Percentiles rank a stretch among this genome's conserved stretches.
Evolutionary conservation across 2,888 invertebrate species (phyloP).

Genomic region (Plebejus argus): DNA sequence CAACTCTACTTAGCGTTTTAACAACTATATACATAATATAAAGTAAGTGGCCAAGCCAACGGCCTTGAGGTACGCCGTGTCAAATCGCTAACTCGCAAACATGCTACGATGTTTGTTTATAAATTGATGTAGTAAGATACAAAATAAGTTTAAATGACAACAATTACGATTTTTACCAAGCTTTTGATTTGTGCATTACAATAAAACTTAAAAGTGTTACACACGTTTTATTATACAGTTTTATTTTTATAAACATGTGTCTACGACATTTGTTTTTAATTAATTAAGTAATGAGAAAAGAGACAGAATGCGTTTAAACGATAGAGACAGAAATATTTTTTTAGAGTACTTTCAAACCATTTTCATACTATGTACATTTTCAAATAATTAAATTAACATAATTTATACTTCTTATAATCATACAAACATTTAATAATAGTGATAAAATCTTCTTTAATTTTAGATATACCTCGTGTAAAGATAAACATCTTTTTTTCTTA

Average conservation of each 20-base stretch:
- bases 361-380: too few relatives aligned
- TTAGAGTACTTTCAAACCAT: too few relatives aligned
- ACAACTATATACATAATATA: conserved; percentile 35
- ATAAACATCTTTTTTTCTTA: not conserved
- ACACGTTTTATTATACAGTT: too few relatives aligned
- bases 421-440: not conserved
- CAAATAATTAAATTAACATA: too few relatives aligned
- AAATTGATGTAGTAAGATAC: not conserved
- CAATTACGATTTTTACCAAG: not conserved
- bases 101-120: conserved; percentile 43
- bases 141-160: not conserved
- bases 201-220: not conserved
- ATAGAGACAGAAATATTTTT: not conserved
- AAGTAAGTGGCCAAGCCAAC: conserved; percentile 45
- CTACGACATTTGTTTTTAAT: too few relatives aligned
- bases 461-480: not conserved
- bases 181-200: not conserved
- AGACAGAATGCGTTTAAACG: too few relatives aligned
- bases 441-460: conserved; percentile 3
- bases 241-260: too few relatives aligned
- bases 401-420: not conserved
- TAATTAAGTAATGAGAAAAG: too few relatives aligned
- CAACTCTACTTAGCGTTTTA: not conserved
- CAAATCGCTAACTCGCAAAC: conserved; percentile 56
- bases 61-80: conserved; percentile 62